Conservation (phyloP, 2,888 invertebrate species). For the Drosophila putrida region DNA sequence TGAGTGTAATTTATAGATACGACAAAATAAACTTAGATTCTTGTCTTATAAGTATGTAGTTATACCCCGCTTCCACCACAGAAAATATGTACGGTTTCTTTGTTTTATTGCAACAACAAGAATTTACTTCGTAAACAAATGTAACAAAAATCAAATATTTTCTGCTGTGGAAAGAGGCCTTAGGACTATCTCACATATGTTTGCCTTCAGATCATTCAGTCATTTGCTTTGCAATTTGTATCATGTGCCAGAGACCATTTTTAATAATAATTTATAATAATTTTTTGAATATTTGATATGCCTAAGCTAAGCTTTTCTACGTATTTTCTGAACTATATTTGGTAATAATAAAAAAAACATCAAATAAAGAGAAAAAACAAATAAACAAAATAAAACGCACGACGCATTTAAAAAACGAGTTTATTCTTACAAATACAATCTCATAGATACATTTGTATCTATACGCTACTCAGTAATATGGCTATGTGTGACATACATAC, state of each 20-base stretch:
- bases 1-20: constrained; percentile 23
- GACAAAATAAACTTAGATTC: constrained; percentile 9
- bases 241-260: constrained; percentile 15
- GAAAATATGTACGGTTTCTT: too few relatives aligned
- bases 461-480: neutral
- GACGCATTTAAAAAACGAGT: constrained; percentile 68
- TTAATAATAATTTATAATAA: neutral
- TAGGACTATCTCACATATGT: neutral
- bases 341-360: constrained; percentile 35
- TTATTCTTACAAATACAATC: constrained; percentile 28
- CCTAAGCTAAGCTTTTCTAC: constrained; percentile 50
- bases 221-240: constrained; percentile 10
- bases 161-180: neutral
- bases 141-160: too few relatives aligned
- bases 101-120: too few relatives aligned
- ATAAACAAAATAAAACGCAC: constrained; percentile 56
- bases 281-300: constrained; percentile 23
- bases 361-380: constrained; percentile 35
- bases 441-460: constrained; percentile 16
- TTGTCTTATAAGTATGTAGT: neutral
- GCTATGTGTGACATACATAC: constrained; percentile 9
- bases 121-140: too few relatives aligned
- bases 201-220: too few relatives aligned
- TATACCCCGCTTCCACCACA: neutral
- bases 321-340: constrained; percentile 47